Conservation (phyloP, 2,113 vertebrate genomes). For the Hoplias malabaricus region DNA sequence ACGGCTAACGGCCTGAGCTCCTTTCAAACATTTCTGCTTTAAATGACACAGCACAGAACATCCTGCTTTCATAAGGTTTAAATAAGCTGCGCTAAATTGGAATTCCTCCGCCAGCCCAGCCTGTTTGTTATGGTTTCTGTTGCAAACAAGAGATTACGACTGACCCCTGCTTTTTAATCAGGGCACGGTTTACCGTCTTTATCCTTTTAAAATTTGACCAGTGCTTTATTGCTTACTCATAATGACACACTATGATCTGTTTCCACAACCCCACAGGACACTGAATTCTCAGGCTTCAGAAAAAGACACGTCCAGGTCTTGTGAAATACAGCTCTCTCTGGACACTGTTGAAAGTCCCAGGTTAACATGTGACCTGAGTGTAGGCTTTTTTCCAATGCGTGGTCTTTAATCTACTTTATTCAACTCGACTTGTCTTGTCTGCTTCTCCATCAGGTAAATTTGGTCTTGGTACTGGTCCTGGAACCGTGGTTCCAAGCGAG, state of each 20-base stretch:
- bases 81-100: conserved; percentile 63
- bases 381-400: no score
- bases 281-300: neutral
- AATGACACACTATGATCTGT: conserved; percentile 29
- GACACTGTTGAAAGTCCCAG: no score
- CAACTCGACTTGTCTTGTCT: no score
- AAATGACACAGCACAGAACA: conserved; percentile 34
- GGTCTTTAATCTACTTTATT: no score
- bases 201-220: conserved; percentile 42
- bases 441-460: no score
- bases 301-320: neutral
- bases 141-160: conserved; percentile 61
- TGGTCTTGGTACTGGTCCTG: no score
- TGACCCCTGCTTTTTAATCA: conserved; percentile 60
- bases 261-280: conserved; percentile 13
- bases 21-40: conserved; percentile 10
- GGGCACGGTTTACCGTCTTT: conserved; percentile 41
- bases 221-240: conserved; percentile 51
- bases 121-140: conserved; percentile 61
- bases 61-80: conserved; percentile 56
- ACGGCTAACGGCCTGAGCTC: conserved; percentile 36
- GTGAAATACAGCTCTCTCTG: no score
- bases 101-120: conserved; percentile 52
- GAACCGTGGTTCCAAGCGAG: no score
- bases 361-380: no score